Percentiles rank a stretch among this genome's conserved stretches.
Evolutionary conservation across 2,113 vertebrate genomes (phyloP).

Genomic region (Zosterops borbonicus): DNA sequence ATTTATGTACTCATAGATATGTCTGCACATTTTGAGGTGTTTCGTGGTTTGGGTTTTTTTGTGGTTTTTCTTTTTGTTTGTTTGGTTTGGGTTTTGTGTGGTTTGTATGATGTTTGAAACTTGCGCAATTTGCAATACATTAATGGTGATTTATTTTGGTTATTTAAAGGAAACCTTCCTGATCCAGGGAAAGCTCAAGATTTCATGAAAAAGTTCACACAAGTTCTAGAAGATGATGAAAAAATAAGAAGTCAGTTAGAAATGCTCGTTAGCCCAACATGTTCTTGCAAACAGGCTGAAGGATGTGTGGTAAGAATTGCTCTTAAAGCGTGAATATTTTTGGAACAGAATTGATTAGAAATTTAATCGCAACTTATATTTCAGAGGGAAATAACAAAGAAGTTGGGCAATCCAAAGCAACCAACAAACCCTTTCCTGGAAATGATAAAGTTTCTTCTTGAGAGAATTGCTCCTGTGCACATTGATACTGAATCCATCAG

Average conservation of each 20-base stretch:
- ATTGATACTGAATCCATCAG: conserved; percentile 87
- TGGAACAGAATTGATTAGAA: background rate
- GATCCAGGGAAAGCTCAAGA: conserved; percentile 98
- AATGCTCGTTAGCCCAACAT: conserved; percentile 82
- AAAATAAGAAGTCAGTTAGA: conserved; percentile 88
- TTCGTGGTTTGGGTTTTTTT: background rate
- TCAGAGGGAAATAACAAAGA: conserved; percentile 86
- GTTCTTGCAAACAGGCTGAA: conserved; percentile 85
- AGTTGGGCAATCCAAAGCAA: conserved; percentile 84
- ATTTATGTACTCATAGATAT: background rate
- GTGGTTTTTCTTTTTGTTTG: background rate
- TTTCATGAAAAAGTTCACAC: conserved; percentile 98
- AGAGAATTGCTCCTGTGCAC: conserved; percentile 85
- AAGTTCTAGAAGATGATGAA: conserved; percentile 96
- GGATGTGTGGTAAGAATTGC: conserved; percentile 82
- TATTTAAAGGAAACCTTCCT: conserved; percentile 88
- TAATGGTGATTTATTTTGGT: conserved; percentile 18
- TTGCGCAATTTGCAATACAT: background rate
- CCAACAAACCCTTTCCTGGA: conserved; percentile 88
- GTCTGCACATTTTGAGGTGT: background rate
- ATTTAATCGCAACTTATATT: conserved; percentile 56
- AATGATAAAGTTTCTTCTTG: conserved; percentile 90
- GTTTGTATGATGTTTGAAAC: background rate
- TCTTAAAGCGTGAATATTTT: background rate
- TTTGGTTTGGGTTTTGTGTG: background rate